Evolutionary conservation across 2,888 invertebrate species (phyloP), one percentile per base, ranked within the genome.

Genomic region (Nezara viridula): DNA sequence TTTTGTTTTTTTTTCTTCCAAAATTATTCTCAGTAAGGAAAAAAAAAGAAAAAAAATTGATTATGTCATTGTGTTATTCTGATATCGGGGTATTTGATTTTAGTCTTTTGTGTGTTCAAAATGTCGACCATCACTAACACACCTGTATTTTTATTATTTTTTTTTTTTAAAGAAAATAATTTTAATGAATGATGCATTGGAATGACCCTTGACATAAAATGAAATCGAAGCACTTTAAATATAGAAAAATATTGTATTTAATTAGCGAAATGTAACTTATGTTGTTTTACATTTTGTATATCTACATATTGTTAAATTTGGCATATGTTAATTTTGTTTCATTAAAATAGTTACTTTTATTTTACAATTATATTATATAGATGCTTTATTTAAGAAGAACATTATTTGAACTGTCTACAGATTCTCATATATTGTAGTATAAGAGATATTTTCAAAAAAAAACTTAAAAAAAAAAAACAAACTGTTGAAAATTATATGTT

Each of bases 401-500:
- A 89, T 89, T 89, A 89, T 90, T 90, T 89, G 90, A 90, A 90
- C 90, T 90, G 90, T 90, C 90, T 89, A 90, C 90, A 90, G 90
- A 90, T 90, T 90, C 89, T 90, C 90, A 88, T 89, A 89, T 90
- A 90, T 90, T 89, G 90, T 90, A 90, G 90, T 89, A 89, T 90
- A 90, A 90, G 90, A 90, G 89, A 90, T 90, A 90, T 90, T 90
- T 90, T 90, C 90, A 90, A 89, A 90, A 90, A 90, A 88, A 81
- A 66, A 44, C 16, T 19, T 24, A 86, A 86, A 88, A 90, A 89
- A n/a, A 44, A 85, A 85, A 90, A 89, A 85, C 88, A 90, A 90
- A 90, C 90, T 90, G 90, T 90, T 90, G 90, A 90, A 90, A 90
- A 90, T 90, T 90, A 90, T 90, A 90, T 90, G 90, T 90, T 90